These are phyloP conservation scores for Erythrocercus mccallii DNA, from an alignment of 2,113 vertebrate species.

Conservation along the genomic window DNA sequence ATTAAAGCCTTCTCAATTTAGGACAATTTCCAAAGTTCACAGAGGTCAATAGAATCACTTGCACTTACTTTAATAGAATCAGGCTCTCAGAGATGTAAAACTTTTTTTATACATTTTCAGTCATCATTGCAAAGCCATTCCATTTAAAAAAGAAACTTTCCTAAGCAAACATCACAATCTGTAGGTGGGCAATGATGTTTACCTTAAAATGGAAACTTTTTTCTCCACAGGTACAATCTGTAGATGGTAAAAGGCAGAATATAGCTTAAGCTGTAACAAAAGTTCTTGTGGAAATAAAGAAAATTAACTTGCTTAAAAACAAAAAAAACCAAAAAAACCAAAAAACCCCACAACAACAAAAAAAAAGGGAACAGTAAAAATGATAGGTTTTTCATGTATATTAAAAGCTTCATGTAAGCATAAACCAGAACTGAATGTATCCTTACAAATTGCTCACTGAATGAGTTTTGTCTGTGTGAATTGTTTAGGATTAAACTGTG, in stretches of 20 bases:
- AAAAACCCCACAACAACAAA: too few relatives aligned
- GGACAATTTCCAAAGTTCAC: neutral
- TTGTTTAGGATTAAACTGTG: neutral
- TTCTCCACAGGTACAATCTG: neutral
- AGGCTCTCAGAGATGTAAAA: slow-evolving; percentile 24
- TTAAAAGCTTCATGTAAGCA: neutral
- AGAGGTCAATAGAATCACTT: neutral
- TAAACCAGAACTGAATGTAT: slow-evolving; percentile 7
- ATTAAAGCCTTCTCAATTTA: neutral
- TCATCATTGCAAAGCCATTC: slow-evolving; percentile 3
- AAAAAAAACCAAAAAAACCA: too few relatives aligned
- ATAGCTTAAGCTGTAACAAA: neutral
- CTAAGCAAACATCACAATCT: neutral
- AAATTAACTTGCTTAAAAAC: slow-evolving; percentile 5
- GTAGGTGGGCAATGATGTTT: slow-evolving; percentile 46
- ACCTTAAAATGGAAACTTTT: slow-evolving; percentile 29
- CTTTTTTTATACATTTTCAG: neutral
- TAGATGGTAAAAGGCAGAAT: slow-evolving; percentile 32
- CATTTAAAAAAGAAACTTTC: slow-evolving; percentile 3
- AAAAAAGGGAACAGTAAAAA: neutral
- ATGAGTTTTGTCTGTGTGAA: neutral
- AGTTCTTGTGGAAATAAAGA: neutral
- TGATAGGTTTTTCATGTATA: neutral
- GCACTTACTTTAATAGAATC: slow-evolving; percentile 1
- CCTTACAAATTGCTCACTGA: slow-evolving; percentile 10